Evolutionary conservation across 2,888 invertebrate genomes (phyloP), one percentile per base, ranked within the genome.

Genomic region (Sinotaia quadrata): DNA sequence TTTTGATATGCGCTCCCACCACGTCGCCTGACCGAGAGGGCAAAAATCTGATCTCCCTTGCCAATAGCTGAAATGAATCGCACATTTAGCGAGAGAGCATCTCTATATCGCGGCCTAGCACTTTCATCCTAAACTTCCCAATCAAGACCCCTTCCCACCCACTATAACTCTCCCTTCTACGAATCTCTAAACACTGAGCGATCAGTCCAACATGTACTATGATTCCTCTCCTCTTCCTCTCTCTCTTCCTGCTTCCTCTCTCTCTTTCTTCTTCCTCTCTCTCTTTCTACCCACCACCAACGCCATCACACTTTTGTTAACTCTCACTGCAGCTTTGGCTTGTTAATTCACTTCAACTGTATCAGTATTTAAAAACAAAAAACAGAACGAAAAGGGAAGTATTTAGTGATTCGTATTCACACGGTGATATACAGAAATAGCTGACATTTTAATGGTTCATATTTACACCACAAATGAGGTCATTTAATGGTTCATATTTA

Each of bases 1-100:
- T 67, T 67, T 58, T 57, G 62, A 66, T 56, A 60, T 52, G 66
- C 63, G 31, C 34, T 37, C 41, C 47, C 47, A 7, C 47, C 12
- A 36, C 61, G 51, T 51, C 34, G 57, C 8, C 37, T 12, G 44
- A 15, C 21, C 41, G 29, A n/a, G 21, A 47, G n/a, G 62, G 34
- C 47, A 57, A n/a, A 56, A 21, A 5, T 24, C 34, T 63, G 27
- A 31, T 47, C 49, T 58, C 58, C 59, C 58, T 21, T 34, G 51
- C 24, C 49, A 59, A 67, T 34, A 33, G 61, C 47, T 52, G 31
- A 63, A 47, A 52, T 51, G 52, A 63, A 52, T 29, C 51, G 37
- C 36, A 41, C 62, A 63, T 37, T 29, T 36, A 63, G 54, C 24
- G 37, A n/a, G 62, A 63, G 37, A 41, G 34, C 62, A 66, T 66